Evolutionary conservation across 1,140 invertebrate species (phyloP), one percentile per base, ranked within the genome.

Genomic region (Drosophila simulans): DNA sequence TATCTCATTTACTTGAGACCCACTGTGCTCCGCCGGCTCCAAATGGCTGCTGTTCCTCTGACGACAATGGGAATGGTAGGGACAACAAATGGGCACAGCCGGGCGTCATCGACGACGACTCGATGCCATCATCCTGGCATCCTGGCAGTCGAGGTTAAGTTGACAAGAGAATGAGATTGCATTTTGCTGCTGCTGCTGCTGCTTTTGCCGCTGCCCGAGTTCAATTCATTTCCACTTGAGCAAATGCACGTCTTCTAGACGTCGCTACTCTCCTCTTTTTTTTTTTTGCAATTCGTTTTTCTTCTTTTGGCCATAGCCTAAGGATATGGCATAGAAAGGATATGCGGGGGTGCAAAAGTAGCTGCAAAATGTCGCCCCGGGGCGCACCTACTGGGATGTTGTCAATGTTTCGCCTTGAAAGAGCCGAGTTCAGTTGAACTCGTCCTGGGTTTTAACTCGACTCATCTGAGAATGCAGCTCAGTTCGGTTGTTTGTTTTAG

Each of bases 191-290:
- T 55, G 0, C 12, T 37, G 35, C 45, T 20, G 25, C 59, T 58
- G 62, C 53, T 68, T 53, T 54, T 74, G 55, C 63, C 55, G 73
- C 55, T 68, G 73, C 62, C 81, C 73, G 75, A 83, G 85, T 89
- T 89, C 84, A 89, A 89, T 89, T 89, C 84, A 89, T 89, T 89
- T 89, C 85, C 84, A 89, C 84, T 89, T 90, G 84, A 89, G 80
- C 85, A 89, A 89, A 76, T 89, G 85, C 84, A 89, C 73, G 85
- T 84, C 84, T 89, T 80, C 79, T 77, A 80, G 84, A 74, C 71
- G 40, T 60, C 37, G 57, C 55, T 63, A 52, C 53, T 58, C 52
- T 42, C 8, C 17, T 42, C 12, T 39, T 25, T 42, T 7, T 52
- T 52, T 25, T 39, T 48, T 15, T 10, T 31, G 8, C 10, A 39